Base-by-base conservation (phyloP, 2,888 invertebrate species). In the Nesidiocoris tenuis region DNA sequence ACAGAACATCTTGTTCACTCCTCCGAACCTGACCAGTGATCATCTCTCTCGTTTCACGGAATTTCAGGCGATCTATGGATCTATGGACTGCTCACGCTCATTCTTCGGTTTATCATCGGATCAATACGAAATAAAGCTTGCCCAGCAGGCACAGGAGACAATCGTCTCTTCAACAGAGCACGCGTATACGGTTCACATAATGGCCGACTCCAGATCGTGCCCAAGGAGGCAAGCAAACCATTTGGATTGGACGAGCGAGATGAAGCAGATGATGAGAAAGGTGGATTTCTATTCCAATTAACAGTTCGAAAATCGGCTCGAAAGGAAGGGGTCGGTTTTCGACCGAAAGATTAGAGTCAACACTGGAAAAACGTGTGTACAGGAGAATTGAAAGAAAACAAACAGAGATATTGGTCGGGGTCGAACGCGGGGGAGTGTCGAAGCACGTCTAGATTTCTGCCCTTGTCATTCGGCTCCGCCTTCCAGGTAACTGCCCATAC, bases 361-460 rank as follows among this genome's bases (percentile, higher is more conserved):
- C n/a, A 25, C 25, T 39, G 39, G 65, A 67, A 39, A 39, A 67
- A 67, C 67, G 67, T 67, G 67, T 67, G 67, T 55, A 67, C 67
- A 18, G 56, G 67, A 55, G 67, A 67, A 67, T 67, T 67, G 67
- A 67, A 67, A 67, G 67, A 67, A 67, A 67, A 67, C 67, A 67
- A 67, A 67, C 67, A 67, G 67, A 54, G 19, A 54, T 39, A 67
- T 67, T 22, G 56, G 39, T 39, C 39, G 39, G 39, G 39, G 39
- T 39, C 65, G 67, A 54, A 19, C 55, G 55, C 22, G 67, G 55
- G 55, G 67, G 67, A 67, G 67, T 67, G 67, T 67, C 67, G 67
- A 55, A 54, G 67, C 67, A 67, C 67, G 67, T 67, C 67, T 67
- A 56, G 56, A 67, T 67, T 25, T 67, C 67, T 67, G 67, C 56